Evolutionary conservation across 2,888 invertebrate species (phyloP), one percentile per base, ranked within the genome.

Genomic region (Nemurella pictetii): DNA sequence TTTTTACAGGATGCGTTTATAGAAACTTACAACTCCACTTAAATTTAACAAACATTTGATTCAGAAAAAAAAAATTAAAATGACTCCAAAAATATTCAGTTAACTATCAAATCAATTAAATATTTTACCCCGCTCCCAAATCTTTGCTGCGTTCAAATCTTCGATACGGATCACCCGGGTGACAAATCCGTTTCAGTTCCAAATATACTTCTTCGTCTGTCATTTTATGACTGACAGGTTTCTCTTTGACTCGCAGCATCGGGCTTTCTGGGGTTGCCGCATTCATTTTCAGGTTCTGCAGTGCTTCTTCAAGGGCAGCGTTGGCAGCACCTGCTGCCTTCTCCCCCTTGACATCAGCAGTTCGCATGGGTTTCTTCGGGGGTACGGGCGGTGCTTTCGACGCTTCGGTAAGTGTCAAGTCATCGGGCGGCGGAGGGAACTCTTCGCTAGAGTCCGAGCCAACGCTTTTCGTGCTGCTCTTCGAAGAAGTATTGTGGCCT

Each of bases 71-170:
- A n/a, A n/a, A n/a, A n/a, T n/a, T n/a, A n/a, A n/a, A n/a, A n/a
- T n/a, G n/a, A n/a, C n/a, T n/a, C n/a, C n/a, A n/a, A n/a, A n/a
- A n/a, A n/a, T n/a, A n/a, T n/a, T n/a, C n/a, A n/a, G n/a, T n/a
- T n/a, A n/a, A n/a, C n/a, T n/a, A n/a, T n/a, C n/a, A n/a, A n/a
- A n/a, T n/a, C n/a, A n/a, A n/a, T n/a, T 36, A 36, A 36, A 36
- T 36, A 36, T 7, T 28, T 86, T 88, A 92, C 92, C 98, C 98
- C 32, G 96, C 95, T 83, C 98, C 98, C 82, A 98, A 94, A 90
- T 98, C 97, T 89, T 95, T 95, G 87, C 95, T 93, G 87, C 95
- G 93, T 87, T 95, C 94, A 90, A 97, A 98, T 87, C 96, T 94
- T 28, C 94, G 92, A 87, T 94, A 92, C 0, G 98, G 98, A 91